phyloP scores from a whole-genome alignment of 2,888 invertebrate species.

The Ochropleura plecta region DNA sequence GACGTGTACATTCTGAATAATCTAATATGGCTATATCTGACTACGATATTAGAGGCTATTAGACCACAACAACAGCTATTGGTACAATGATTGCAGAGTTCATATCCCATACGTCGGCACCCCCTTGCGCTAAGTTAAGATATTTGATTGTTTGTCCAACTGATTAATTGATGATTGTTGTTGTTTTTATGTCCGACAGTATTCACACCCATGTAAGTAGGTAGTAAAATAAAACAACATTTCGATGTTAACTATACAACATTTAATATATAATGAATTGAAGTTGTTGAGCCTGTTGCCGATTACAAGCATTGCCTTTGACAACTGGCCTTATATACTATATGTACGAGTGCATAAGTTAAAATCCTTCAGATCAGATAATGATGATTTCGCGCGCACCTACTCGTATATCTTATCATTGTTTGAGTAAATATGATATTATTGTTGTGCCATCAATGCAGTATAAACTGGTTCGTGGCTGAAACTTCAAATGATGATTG shows the following conservation, averaged over 20 bases:
- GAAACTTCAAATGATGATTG: not conserved
- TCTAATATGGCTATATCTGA: too few species aligned
- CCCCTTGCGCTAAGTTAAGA: not conserved
- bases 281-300: not conserved
- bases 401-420: conserved; percentile 28
- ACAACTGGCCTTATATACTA: conserved; percentile 10
- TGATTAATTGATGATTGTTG: not conserved
- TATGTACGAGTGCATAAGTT: not conserved
- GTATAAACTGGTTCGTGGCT: conserved; percentile 6
- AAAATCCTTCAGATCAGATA: conserved; percentile 15
- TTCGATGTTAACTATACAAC: not conserved
- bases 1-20: too few species aligned
- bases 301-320: not conserved
- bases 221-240: conserved; percentile 9
- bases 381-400: conserved; percentile 1
- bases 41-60: not conserved
- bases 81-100: not conserved
- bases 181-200: not conserved
- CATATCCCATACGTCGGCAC: not conserved
- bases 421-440: conserved; percentile 8
- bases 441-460: not conserved
- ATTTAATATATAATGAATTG: not conserved
- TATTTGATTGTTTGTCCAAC: not conserved
- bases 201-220: not conserved
- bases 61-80: not conserved